These are phyloP conservation scores for Exaiptasia diaphana DNA, from an alignment of 64 coral and sea anemone genomes.

Conservation along the genomic window DNA sequence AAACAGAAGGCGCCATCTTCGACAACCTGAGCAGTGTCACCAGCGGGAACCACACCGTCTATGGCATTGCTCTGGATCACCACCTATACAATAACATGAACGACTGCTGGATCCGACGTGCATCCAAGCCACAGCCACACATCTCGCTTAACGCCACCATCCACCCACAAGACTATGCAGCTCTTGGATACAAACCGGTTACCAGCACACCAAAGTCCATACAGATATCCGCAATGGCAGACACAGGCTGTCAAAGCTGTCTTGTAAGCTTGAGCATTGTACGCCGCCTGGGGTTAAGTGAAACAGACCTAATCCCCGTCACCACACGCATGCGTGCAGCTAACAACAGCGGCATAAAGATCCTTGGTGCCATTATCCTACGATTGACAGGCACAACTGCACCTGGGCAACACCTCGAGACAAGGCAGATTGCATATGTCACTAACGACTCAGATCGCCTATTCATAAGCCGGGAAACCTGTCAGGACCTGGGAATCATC, in stretches of 20 bases:
- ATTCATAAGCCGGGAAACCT: conserved; percentile 36
- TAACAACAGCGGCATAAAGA: conserved; percentile 55
- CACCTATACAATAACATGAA: conserved; percentile 32
- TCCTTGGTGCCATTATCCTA: conserved; percentile 44
- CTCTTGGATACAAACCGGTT: conserved; percentile 18
- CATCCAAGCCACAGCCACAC: conserved; percentile 31
- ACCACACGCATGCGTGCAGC: conserved; percentile 25
- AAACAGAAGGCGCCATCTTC: conserved; percentile 28
- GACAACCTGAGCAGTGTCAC: conserved; percentile 30
- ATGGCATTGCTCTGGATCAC: conserved; percentile 16
- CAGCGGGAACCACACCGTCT: background rate
- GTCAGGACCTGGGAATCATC: conserved; percentile 14
- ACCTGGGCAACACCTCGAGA: background rate
- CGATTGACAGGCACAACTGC: conserved; percentile 5
- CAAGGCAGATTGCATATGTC: background rate
- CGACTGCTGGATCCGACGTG: conserved; percentile 9
- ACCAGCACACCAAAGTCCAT: background rate
- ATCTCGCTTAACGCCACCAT: background rate
- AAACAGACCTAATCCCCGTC: conserved; percentile 14
- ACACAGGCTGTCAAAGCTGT: conserved; percentile 51
- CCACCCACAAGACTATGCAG: conserved; percentile 48
- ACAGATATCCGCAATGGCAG: conserved; percentile 23
- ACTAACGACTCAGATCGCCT: conserved; percentile 21
- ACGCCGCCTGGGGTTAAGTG: background rate
- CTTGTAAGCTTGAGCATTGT: conserved; percentile 32